Conservation (phyloP, 2,113 vertebrate species). For the Peucedramus taeniatus region DNA sequence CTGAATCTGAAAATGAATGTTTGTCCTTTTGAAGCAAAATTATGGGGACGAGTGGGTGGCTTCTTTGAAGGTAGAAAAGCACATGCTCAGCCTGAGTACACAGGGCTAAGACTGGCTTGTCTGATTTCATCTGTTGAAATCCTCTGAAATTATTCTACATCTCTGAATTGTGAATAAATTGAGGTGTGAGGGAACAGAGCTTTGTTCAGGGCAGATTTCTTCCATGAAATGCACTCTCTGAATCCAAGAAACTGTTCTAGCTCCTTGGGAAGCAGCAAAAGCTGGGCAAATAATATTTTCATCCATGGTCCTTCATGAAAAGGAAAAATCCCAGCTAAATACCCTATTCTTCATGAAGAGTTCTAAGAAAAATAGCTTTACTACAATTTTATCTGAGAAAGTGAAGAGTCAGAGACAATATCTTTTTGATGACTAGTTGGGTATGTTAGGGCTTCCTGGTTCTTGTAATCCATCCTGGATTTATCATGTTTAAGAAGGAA, state of each 20-base stretch:
- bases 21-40: not conserved
- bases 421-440: not conserved
- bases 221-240: not conserved
- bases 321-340: not conserved
- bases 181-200: not conserved
- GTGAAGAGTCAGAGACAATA: not conserved
- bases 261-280: not conserved
- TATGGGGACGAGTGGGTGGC: not conserved
- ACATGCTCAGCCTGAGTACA: not conserved
- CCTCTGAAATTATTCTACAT: not conserved
- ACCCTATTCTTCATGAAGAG: not conserved
- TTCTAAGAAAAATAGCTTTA: not conserved
- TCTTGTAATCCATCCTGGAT: not conserved
- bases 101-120: not conserved
- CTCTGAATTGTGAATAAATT: not conserved
- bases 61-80: not conserved
- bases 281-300: not conserved
- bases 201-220: not conserved
- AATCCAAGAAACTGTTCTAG: not conserved
- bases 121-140: not conserved
- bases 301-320: not conserved
- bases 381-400: not conserved
- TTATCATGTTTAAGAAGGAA: not conserved
- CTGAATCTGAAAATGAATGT: not conserved
- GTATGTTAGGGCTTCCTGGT: not conserved